Percentiles rank a stretch among this genome's conserved stretches.
phyloP scores from a whole-genome alignment of 2,888 invertebrate species.

The Troides oblongomaculatus region DNA sequence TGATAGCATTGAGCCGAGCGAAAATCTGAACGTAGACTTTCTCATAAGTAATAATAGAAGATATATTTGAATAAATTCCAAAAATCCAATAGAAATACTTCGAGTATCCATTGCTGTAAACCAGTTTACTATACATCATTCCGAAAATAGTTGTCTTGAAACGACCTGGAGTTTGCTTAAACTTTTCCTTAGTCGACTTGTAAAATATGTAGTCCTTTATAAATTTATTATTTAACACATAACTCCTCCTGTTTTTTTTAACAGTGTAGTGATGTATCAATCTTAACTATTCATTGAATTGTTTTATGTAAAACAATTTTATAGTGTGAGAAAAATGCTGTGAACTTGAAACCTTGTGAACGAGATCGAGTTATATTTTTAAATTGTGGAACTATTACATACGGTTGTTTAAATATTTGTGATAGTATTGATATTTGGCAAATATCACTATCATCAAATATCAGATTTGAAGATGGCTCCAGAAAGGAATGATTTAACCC shows the following conservation, averaged over 20 bases:
- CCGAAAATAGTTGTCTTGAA: slow-evolving; percentile 20
- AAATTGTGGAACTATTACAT: too few species aligned
- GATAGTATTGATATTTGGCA: too few species aligned
- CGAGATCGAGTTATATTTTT: too few species aligned
- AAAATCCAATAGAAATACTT: neutral
- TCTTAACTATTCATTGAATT: slow-evolving; percentile 1
- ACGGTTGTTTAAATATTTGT: too few species aligned
- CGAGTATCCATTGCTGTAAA: neutral
- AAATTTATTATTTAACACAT: neutral
- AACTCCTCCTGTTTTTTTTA: slow-evolving; percentile 24
- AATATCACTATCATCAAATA: neutral
- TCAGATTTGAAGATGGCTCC: slow-evolving; percentile 12
- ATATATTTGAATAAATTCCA: slow-evolving; percentile 11
- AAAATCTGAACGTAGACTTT: neutral
- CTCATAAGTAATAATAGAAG: neutral
- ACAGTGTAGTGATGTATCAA: slow-evolving; percentile 26
- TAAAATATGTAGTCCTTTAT: neutral
- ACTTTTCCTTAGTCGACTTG: neutral
- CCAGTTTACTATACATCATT: slow-evolving; percentile 1
- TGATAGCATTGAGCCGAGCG: neutral
- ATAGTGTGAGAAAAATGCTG: neutral
- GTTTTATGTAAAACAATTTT: slow-evolving; percentile 6
- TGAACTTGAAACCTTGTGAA: too few species aligned
- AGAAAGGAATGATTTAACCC: slow-evolving; percentile 4
- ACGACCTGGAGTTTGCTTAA: neutral